These are phyloP conservation scores for Brachymystax lenok DNA, from an alignment of 2,797 vertebrate species.

Conservation along the genomic window DNA sequence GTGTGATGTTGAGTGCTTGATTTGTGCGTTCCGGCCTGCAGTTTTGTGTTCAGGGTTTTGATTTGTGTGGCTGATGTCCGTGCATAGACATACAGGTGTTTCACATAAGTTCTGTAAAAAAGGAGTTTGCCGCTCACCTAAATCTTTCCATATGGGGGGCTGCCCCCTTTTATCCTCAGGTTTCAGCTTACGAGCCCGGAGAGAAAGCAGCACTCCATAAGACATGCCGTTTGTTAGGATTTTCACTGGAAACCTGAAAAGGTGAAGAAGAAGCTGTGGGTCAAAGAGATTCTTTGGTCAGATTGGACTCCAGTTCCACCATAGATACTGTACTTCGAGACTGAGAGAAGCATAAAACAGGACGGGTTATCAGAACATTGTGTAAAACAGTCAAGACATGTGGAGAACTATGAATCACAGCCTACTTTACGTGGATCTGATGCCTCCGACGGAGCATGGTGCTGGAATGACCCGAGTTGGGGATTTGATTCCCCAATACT, in stretches of 20 bases:
- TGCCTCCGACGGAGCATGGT: neutral
- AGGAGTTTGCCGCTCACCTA: slow-evolving; percentile 69
- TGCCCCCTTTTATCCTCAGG: slow-evolving; percentile 58
- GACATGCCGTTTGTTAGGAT: slow-evolving; percentile 40
- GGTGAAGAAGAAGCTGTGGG: neutral
- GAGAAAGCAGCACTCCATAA: slow-evolving; percentile 30
- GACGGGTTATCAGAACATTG: neutral
- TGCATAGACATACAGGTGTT: slow-evolving; percentile 71
- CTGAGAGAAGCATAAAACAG: neutral
- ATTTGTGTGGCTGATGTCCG: slow-evolving; percentile 56
- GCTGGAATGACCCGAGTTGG: neutral
- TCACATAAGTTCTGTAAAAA: slow-evolving; percentile 69
- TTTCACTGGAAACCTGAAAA: neutral
- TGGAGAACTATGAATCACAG: neutral
- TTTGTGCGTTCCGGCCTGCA: neutral
- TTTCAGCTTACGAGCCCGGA: slow-evolving; percentile 60
- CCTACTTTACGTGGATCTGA: neutral
- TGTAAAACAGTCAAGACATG: neutral
- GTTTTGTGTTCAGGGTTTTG: slow-evolving; percentile 43
- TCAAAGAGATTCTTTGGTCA: neutral
- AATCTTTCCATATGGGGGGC: slow-evolving; percentile 70
- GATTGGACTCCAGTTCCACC: neutral
- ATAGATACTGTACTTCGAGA: neutral
- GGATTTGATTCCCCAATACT: neutral
- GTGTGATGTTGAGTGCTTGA: neutral